These are phyloP conservation scores for Menidia menidia DNA, from an alignment of 2,797 vertebrate species.

Conservation along the genomic window DNA sequence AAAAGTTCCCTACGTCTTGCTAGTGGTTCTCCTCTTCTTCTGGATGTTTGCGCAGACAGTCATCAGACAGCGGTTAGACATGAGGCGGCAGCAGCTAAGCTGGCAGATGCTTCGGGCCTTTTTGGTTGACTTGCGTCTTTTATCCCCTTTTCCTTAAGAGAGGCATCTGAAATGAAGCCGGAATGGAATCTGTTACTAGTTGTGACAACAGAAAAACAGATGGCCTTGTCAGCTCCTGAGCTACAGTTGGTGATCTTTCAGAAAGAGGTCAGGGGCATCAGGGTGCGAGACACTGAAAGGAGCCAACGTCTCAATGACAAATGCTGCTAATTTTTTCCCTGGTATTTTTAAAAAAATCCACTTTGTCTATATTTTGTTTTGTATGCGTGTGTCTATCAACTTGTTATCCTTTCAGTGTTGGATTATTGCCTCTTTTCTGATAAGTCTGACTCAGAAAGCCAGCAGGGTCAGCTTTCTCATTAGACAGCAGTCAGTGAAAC, in stretches of 20 bases:
- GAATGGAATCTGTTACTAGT: conserved; percentile 36
- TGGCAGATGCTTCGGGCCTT: conserved; percentile 47
- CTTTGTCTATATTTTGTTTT: conserved; percentile 48
- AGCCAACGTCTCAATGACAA: conserved; percentile 27
- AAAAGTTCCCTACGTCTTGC: conserved; percentile 67
- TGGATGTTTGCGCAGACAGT: conserved; percentile 51
- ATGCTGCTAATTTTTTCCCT: conserved; percentile 25
- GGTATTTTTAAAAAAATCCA: conserved; percentile 39
- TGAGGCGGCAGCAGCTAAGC: conserved; percentile 35
- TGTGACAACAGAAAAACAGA: conserved; percentile 56
- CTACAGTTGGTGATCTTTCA: conserved; percentile 16
- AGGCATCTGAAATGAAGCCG: conserved; percentile 38
- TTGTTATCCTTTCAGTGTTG: conserved; percentile 50
- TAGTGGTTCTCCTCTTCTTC: conserved; percentile 57
- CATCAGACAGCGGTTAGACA: conserved; percentile 56
- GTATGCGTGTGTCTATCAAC: conserved; percentile 25
- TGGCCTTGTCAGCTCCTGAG: conserved; percentile 14
- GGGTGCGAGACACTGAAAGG: conserved; percentile 20
- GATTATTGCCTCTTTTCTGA: conserved; percentile 41
- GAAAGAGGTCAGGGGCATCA: conserved; percentile 16
- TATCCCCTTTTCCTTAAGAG: conserved; percentile 35
- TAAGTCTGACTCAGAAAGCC: conserved; percentile 44
- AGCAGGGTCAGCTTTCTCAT: conserved; percentile 58
- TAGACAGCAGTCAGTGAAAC: conserved; percentile 41
- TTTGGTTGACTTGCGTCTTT: conserved; percentile 54